phyloP scores from a whole-genome alignment of 2,113 vertebrate species.

The Petrocephalus microphthalmus region DNA sequence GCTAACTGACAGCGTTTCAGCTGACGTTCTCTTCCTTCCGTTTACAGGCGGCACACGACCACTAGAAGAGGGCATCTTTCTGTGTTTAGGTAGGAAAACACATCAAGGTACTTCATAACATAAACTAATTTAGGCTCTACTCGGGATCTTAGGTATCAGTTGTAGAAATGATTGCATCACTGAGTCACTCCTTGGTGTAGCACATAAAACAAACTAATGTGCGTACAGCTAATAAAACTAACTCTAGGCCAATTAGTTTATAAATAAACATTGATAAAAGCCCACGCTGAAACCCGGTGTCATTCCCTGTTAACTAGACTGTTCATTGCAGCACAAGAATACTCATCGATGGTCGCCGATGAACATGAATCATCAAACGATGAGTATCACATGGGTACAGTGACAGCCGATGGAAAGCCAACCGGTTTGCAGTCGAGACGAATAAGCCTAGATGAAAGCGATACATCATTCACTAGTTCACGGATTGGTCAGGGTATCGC shows the following conservation, averaged over 20 bases:
- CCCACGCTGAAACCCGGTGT: conserved; percentile 49
- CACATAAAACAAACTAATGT: background rate
- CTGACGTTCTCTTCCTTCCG: background rate
- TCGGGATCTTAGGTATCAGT: background rate
- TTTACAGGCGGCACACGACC: background rate
- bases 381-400: conserved; percentile 48
- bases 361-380: conserved; percentile 67
- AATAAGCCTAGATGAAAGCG: conserved; percentile 59
- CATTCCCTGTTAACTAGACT: conserved; percentile 77
- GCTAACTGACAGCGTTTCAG: too few species aligned
- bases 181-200: background rate
- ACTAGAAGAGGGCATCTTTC: background rate
- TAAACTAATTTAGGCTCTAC: background rate
- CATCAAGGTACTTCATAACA: background rate
- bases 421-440: conserved; percentile 30
- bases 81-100: background rate
- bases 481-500: conserved; percentile 14
- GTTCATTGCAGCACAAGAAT: conserved; percentile 42
- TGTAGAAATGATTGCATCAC: background rate
- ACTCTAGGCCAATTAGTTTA: conserved; percentile 1
- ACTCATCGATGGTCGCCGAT: conserved; percentile 67
- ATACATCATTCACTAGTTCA: background rate
- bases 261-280: conserved; percentile 51
- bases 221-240: too few species aligned
- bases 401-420: conserved; percentile 47